Evolutionary conservation across 2,113 vertebrate species (phyloP).

Genomic region (Cebus imitator): DNA sequence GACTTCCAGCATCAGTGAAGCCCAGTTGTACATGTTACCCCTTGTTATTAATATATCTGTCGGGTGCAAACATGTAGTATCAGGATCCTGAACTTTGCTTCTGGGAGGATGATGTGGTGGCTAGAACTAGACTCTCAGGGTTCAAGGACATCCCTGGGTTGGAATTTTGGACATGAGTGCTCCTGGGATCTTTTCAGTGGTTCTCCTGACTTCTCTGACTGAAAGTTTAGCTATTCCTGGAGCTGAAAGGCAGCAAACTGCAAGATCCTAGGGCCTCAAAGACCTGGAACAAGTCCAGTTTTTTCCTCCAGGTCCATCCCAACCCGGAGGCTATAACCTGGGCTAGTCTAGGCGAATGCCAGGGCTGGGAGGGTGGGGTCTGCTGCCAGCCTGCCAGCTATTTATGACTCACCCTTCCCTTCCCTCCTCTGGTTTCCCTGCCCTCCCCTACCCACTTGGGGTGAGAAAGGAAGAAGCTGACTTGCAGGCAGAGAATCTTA

Average conservation of each 20-base stretch:
- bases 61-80: neutral
- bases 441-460: conserved; percentile 29
- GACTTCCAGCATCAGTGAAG: neutral
- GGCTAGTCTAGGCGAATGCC: conserved; percentile 69
- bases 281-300: conserved; percentile 18
- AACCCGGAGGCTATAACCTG: conserved; percentile 64
- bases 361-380: conserved; percentile 68
- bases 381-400: conserved; percentile 30
- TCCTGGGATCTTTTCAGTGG: neutral
- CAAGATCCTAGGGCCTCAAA: neutral
- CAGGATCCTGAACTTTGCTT: conserved; percentile 13
- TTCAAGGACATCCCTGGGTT: neutral
- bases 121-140: neutral
- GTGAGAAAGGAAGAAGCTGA: conserved; percentile 48
- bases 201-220: neutral
- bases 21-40: neutral
- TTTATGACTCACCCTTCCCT: conserved; percentile 72
- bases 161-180: neutral
- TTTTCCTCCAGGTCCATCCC: conserved; percentile 40
- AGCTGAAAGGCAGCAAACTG: neutral
- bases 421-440: conserved; percentile 58
- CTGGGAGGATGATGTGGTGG: neutral
- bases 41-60: neutral
- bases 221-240: neutral
- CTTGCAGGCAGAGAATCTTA: conserved; percentile 39